Conservation (phyloP, 2,888 invertebrate species). For the Drosophila tripunctata region DNA sequence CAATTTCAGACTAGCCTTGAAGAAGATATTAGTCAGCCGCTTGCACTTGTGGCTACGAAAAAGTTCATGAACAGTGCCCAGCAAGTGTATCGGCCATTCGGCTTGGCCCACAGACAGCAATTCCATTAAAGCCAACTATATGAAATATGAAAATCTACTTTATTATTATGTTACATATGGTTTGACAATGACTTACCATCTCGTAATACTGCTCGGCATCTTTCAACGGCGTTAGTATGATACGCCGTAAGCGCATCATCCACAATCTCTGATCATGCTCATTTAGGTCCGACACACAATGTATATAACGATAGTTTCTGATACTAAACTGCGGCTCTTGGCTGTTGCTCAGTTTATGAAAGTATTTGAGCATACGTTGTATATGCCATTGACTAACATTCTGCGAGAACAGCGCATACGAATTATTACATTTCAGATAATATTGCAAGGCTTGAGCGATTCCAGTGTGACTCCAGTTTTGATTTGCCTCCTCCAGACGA, state of each 20-base stretch:
- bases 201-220: constrained; percentile 58
- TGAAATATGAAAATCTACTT: neutral
- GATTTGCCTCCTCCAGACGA: constrained; percentile 32
- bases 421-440: constrained; percentile 55
- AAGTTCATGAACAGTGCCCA: constrained; percentile 9
- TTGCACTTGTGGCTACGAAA: constrained; percentile 7
- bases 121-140: constrained; percentile 45
- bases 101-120: constrained; percentile 14
- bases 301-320: constrained; percentile 40
- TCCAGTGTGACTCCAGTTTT: constrained; percentile 31
- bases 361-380: constrained; percentile 54
- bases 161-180: neutral
- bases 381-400: constrained; percentile 51
- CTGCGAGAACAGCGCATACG: constrained; percentile 54
- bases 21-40: constrained; percentile 38
- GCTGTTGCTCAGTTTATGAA: constrained; percentile 30
- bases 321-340: constrained; percentile 21
- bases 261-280: constrained; percentile 21
- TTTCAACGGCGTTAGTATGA: constrained; percentile 5
- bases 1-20: constrained; percentile 18
- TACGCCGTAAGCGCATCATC: constrained; percentile 31
- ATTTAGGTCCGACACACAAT: constrained; percentile 17
- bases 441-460: constrained; percentile 21
- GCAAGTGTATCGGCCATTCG: constrained; percentile 27
- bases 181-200: constrained; percentile 39